A percentile compares a stretch with the other conserved stretches of the same genome.
Conservation (phyloP, 1,140 invertebrate species). For the Arctopsyche grandis region DNA sequence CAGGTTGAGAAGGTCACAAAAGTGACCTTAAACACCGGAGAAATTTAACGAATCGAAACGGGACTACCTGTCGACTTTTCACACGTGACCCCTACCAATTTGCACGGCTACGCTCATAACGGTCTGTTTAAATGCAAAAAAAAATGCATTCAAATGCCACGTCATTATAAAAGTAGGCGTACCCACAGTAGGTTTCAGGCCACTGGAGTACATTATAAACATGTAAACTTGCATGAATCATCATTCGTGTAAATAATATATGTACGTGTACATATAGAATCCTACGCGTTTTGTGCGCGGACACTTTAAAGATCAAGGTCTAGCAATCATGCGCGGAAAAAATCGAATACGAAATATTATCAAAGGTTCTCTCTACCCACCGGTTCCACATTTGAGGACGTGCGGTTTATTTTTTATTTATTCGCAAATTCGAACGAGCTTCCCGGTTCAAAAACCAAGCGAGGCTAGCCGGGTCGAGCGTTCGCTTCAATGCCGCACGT, state of each 20-base stretch:
- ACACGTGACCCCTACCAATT: constrained; percentile 1
- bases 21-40: constrained; percentile 32
- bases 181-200: no score
- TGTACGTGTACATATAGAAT: no score
- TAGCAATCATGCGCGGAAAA: background rate
- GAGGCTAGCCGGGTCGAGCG: constrained; percentile 44
- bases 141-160: no score
- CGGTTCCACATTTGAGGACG: background rate
- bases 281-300: background rate
- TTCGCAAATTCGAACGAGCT: constrained; percentile 33
- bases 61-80: constrained; percentile 4
- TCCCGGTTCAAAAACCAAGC: constrained; percentile 52
- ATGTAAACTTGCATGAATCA: no score
- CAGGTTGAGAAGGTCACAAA: constrained; percentile 43
- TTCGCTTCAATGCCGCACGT: constrained; percentile 46
- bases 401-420: constrained; percentile 10
- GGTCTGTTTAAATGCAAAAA: background rate
- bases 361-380: background rate
- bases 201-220: no score
- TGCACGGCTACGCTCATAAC: background rate
- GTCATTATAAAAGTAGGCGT: no score
- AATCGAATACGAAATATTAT: constrained; percentile 1
- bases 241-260: no score
- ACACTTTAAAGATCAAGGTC: constrained; percentile 10
- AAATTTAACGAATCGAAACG: background rate